phyloP scores from a whole-genome alignment of 2,113 vertebrate genomes.

The Ammodytes marinus region DNA sequence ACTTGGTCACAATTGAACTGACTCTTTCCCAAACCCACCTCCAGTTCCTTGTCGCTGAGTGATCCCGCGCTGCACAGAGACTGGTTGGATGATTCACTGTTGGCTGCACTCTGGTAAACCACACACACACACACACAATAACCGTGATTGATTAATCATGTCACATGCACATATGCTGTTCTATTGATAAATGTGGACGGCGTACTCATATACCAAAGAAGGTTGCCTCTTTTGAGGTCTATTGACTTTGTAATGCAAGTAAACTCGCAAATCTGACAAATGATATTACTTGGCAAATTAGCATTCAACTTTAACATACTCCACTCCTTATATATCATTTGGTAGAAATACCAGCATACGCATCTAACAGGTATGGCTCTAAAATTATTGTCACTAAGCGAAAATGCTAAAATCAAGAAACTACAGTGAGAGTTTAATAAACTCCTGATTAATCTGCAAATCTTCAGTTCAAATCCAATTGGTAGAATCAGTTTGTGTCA shows the following conservation, averaged over 20 bases:
- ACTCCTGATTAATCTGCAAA: background rate
- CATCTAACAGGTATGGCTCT: background rate
- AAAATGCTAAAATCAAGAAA: background rate
- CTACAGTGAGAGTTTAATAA: background rate
- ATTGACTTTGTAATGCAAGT: background rate
- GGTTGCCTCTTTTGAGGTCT: background rate
- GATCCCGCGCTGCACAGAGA: conserved; percentile 96
- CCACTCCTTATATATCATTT: background rate
- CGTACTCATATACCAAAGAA: background rate
- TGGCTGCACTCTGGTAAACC: conserved; percentile 88
- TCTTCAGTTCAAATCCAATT: conserved; percentile 26
- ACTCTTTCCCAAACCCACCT: conserved; percentile 84
- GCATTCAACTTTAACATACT: background rate
- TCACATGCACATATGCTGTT: background rate
- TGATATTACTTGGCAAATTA: background rate
- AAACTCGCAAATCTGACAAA: background rate
- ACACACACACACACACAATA: conserved; percentile 20
- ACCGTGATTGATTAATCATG: conserved; percentile 25
- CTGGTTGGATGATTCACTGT: conserved; percentile 97
- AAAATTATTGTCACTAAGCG: background rate
- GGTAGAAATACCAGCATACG: background rate
- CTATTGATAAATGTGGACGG: background rate
- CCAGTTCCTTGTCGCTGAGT: conserved; percentile 95
- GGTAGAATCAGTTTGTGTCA: conserved; percentile 17
- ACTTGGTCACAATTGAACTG: background rate